phyloP scores from a whole-genome alignment of 2,888 invertebrate genomes.

The Stictocephala bisonia region DNA sequence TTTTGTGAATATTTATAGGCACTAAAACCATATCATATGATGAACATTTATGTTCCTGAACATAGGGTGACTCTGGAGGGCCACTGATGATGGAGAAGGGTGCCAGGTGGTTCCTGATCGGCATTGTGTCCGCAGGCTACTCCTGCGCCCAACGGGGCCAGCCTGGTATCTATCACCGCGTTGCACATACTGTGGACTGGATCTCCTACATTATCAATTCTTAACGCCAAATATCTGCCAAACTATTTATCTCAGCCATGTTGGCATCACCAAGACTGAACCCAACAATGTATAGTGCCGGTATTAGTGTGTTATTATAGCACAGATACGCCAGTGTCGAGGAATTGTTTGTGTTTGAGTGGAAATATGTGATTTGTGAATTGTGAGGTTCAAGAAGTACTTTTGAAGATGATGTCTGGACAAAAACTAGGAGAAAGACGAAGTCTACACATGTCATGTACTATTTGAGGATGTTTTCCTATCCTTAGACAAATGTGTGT shows the following conservation, averaged over 20 bases:
- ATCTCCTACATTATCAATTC: constrained; percentile 75
- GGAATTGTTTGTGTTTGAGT: no score
- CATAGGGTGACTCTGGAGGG: constrained; percentile 90
- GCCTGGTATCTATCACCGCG: constrained; percentile 93
- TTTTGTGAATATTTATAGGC: background rate
- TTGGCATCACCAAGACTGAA: background rate
- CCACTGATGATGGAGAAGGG: constrained; percentile 90
- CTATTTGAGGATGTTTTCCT: no score
- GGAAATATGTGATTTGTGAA: no score
- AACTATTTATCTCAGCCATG: background rate
- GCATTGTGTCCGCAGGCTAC: constrained; percentile 93
- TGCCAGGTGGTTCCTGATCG: constrained; percentile 90
- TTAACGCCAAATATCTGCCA: constrained; percentile 22
- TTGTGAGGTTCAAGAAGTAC: no score
- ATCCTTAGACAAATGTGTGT: no score
- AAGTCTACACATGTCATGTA: no score
- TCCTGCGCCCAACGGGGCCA: constrained; percentile 94
- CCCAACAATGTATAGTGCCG: no score
- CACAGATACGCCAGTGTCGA: no score
- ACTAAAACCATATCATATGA: no score
- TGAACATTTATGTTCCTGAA: constrained; percentile 62
- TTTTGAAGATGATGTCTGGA: no score
- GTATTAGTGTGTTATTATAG: no score
- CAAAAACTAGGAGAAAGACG: no score
- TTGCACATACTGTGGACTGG: constrained; percentile 95